Evolutionary conservation across 1,140 invertebrate species (phyloP).

Genomic region (Formica exsecta): DNA sequence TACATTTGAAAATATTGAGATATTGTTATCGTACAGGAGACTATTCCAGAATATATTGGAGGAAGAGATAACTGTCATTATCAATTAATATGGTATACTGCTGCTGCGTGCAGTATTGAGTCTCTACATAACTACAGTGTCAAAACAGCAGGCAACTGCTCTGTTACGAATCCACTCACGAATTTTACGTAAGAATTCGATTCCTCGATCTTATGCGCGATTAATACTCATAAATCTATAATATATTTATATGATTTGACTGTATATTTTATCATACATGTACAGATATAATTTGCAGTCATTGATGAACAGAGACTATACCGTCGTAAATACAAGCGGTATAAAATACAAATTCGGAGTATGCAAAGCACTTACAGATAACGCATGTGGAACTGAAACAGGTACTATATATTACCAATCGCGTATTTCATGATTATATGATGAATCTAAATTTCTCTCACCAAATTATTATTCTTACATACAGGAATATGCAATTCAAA

Average conservation of each 20-base stretch:
- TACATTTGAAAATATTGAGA: not conserved
- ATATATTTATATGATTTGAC: conserved; percentile 32
- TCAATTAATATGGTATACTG: conserved; percentile 79
- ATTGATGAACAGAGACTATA: conserved; percentile 68
- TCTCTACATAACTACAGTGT: conserved; percentile 75
- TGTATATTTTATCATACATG: conserved; percentile 40
- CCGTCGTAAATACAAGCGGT: conserved; percentile 46
- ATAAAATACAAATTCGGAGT: conserved; percentile 77
- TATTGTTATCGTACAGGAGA: conserved; percentile 69
- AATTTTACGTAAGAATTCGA: conserved; percentile 75
- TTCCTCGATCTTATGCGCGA: conserved; percentile 29
- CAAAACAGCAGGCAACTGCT: conserved; percentile 74
- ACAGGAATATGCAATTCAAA: conserved; percentile 78
- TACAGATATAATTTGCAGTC: conserved; percentile 77
- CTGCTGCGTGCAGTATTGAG: conserved; percentile 78
- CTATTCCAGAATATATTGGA: conserved; percentile 75
- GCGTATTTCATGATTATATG: not conserved
- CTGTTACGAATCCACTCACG: conserved; percentile 78
- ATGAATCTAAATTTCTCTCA: not conserved
- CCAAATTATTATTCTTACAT: conserved; percentile 39
- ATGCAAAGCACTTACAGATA: conserved; percentile 71
- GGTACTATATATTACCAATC: conserved; percentile 64
- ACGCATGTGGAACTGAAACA: conserved; percentile 68
- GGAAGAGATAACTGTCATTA: conserved; percentile 79
- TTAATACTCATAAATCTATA: not conserved